Base-by-base conservation (phyloP, 2,797 vertebrate genomes). In the Lycodopsis pacificus region DNA sequence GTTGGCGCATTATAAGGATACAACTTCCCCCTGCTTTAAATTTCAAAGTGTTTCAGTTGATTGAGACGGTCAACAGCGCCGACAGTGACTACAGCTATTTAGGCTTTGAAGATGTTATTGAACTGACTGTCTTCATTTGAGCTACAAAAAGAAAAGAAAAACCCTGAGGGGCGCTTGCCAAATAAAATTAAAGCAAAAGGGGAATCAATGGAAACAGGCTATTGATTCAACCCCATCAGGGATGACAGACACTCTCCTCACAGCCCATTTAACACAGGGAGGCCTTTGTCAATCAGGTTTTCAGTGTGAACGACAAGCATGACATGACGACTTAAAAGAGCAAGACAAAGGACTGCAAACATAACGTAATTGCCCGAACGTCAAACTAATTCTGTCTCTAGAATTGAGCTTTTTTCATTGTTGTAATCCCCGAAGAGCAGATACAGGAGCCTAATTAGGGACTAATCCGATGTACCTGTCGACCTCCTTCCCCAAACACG, bases 211-310 rank as follows among this genome's bases (percentile, higher is more conserved):
- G 71, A 78, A 79, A 76, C 79, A 63, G 83, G 56, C 74, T 89
- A 93, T 92, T 80, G 88, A 93, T 90, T 87, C 57, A 63, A 62
- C 67, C 76, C 68, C 77, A 82, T 87, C 80, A 73, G 81, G 82
- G 83, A 86, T 77, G 88, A 79, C 76, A 91, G 80, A 82, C 79
- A 73, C 70, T 71, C 67, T 84, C 74, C 81, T 79, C 57, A 30
- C 86, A 90, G 83, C 61, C 75, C 86, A 88, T 87, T 92, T 91
- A 90, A 84, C 87, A 85, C 72, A 61, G 44, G 15, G 70, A 69
- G 80, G 83, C 69, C 67, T 85, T 83, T 87, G 89, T 90, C 86
- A 88, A 44, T 88, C 87, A 69, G 75, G 4, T 8, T 62, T 73
- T 83, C 63, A 15, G 49, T 65, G 71, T 70, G 76, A 85, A 81